A percentile compares a stretch with the other conserved stretches of the same genome.
These are phyloP conservation scores for Gymnorhina tibicen DNA, from an alignment of 2,113 vertebrate species.

Conservation along the genomic window DNA sequence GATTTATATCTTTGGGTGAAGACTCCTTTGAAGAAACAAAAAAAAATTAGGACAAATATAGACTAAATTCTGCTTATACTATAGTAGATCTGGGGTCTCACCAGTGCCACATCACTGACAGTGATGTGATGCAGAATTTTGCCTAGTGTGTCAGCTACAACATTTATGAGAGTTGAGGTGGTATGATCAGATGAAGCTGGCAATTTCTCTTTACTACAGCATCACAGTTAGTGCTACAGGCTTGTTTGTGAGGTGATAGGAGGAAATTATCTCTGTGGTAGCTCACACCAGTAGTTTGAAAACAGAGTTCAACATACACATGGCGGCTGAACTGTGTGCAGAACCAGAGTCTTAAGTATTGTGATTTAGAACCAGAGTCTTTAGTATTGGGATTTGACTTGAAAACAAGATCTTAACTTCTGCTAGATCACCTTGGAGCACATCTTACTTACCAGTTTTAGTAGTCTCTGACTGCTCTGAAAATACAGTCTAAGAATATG, in stretches of 20 bases:
- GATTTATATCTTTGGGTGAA: background rate
- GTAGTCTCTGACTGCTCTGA: background rate
- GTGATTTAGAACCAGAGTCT: background rate
- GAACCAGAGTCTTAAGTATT: background rate
- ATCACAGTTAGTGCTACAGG: background rate
- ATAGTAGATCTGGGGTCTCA: background rate
- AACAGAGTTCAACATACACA: background rate
- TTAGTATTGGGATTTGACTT: background rate
- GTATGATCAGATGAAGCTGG: background rate
- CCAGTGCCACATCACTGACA: background rate
- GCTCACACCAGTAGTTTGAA: background rate
- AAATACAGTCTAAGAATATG: background rate
- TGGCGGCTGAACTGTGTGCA: background rate
- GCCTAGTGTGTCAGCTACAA: background rate
- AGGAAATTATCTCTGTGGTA: background rate
- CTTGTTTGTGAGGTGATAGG: background rate
- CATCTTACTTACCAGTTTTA: background rate
- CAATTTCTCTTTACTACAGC: background rate
- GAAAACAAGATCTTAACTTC: background rate
- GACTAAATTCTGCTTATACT: background rate
- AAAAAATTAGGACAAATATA: background rate
- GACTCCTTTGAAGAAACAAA: background rate
- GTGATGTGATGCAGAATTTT: background rate
- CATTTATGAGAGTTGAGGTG: background rate
- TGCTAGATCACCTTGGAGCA: background rate